Percentiles rank a stretch among this genome's conserved stretches.
These are phyloP conservation scores for Falco cherrug DNA, from an alignment of 2,797 vertebrate species.

Conservation along the genomic window DNA sequence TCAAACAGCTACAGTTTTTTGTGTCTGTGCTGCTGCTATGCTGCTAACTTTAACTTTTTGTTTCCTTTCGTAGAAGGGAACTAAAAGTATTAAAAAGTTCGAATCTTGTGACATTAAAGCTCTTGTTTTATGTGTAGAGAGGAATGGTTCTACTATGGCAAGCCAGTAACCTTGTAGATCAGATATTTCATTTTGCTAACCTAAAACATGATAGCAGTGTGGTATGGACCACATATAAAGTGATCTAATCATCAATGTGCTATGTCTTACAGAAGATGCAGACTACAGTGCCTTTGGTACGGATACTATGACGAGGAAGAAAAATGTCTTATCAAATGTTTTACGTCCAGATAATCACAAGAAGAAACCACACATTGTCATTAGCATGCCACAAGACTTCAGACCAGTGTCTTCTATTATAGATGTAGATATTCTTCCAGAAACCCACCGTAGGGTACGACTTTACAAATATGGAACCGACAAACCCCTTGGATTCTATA, in stretches of 20 bases:
- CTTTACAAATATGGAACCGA: slow-evolving; percentile 97
- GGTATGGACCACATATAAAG: background rate
- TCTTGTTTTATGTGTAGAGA: background rate
- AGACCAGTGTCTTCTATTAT: slow-evolving; percentile 97
- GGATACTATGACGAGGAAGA: slow-evolving; percentile 91
- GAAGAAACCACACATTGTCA: slow-evolving; percentile 91
- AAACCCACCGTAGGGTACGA: slow-evolving; percentile 92
- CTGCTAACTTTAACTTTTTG: background rate
- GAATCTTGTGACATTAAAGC: background rate
- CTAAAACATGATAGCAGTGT: accelerated
- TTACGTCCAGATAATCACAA: slow-evolving; percentile 88
- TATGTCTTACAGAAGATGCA: slow-evolving; percentile 87
- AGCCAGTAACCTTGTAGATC: background rate
- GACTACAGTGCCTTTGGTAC: slow-evolving; percentile 93
- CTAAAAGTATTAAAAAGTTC: background rate
- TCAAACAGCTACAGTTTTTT: background rate
- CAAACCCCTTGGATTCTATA: slow-evolving; percentile 96
- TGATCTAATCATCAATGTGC: background rate
- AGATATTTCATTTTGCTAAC: background rate
- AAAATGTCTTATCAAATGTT: slow-evolving; percentile 89
- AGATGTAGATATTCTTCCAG: slow-evolving; percentile 95
- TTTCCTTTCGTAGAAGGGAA: background rate
- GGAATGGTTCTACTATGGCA: background rate
- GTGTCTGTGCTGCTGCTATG: background rate
- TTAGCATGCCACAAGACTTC: slow-evolving; percentile 95